A percentile compares a stretch with the other conserved stretches of the same genome.
Evolutionary conservation across 2,888 invertebrate species (phyloP).

Genomic region (Lepidonotus clava): DNA sequence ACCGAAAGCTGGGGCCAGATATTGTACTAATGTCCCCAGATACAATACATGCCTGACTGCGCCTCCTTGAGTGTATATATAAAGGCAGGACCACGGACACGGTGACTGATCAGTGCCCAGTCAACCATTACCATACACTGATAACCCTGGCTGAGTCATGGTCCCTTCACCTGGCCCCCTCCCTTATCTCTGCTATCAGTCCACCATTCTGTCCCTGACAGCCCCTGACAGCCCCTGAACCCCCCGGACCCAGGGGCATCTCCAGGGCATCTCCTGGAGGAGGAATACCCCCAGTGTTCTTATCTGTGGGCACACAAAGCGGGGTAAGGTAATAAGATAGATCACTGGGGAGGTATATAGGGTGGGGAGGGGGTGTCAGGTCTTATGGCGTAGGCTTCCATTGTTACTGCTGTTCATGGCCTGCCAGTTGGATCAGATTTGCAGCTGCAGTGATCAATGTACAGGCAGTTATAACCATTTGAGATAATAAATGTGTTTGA

Average conservation of each 20-base stretch:
- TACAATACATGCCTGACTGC: too few species aligned
- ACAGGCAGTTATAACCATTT: too few species aligned
- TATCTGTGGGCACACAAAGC: background rate
- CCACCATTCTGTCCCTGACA: background rate
- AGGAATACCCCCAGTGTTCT: background rate
- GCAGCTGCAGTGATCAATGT: too few species aligned
- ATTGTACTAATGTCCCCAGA: too few species aligned
- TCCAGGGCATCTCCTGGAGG: background rate
- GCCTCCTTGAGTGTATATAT: too few species aligned
- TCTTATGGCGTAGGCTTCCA: too few species aligned
- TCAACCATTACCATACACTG: background rate
- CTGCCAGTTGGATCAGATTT: too few species aligned
- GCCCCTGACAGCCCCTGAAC: background rate
- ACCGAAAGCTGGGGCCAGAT: too few species aligned
- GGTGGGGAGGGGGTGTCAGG: too few species aligned
- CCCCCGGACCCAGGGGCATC: background rate
- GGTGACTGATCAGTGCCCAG: background rate
- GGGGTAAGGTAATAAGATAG: conserved; percentile 25
- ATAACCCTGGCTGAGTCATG: conserved; percentile 32
- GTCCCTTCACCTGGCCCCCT: background rate
- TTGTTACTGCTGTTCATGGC: too few species aligned
- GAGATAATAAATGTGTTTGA: too few species aligned
- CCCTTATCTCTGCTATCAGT: conserved; percentile 1
- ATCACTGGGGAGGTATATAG: conserved; percentile 6
- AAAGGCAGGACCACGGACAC: too few species aligned